Evolutionary conservation across 64 coral and sea anemone species (phyloP), one percentile per base, ranked within the genome.

Genomic region (Porites australiensis): DNA sequence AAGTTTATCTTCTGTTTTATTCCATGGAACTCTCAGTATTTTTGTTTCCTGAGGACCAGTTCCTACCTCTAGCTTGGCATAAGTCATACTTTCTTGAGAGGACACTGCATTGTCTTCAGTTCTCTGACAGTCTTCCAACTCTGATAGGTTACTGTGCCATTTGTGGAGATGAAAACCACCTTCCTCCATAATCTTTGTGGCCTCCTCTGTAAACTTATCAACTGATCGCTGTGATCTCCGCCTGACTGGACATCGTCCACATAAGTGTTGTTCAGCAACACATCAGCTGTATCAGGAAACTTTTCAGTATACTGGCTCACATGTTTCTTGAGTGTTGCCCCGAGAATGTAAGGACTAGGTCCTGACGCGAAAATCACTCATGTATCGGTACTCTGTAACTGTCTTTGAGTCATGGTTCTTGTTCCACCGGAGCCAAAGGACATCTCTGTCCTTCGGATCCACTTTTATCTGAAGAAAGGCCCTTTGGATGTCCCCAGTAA

Each of bases 21-120:
- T 76, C 82, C 53, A 55, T 55, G 53, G 52, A 2, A 88, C 74
- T 66, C 94, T 89, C 64, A 95, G 50, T 46, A 92, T 92, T 82
- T 92, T 55, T 55, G 53, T 7, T 55, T 55, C 53, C 5, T 55
- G 0, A 7, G 53, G 53, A 5, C 10, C 5, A 55, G 53, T 55
- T 55, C 53, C 53, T 7, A 55, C 53, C 10, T 5, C 53, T 55
- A 55, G 10, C 53, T 55, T 55, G 53, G 53, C 2, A 11, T 55
- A 55, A 7, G 53, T 55, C 10, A 2, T 7, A 55, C 10, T 55
- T 7, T 0, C 53, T 11, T 55, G 53, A 55, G 53, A 11, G 5
- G 5, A 5, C 10, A 7, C 53, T 2, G 5, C 53, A 55, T 11
- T 55, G 27, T 37, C 0, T 37, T 37, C 27, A 7, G 53, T 55